A percentile compares a stretch with the other conserved stretches of the same genome.
These are phyloP conservation scores for Brachypalpus laphriformis DNA, from an alignment of 2,888 invertebrate species.

Conservation along the genomic window DNA sequence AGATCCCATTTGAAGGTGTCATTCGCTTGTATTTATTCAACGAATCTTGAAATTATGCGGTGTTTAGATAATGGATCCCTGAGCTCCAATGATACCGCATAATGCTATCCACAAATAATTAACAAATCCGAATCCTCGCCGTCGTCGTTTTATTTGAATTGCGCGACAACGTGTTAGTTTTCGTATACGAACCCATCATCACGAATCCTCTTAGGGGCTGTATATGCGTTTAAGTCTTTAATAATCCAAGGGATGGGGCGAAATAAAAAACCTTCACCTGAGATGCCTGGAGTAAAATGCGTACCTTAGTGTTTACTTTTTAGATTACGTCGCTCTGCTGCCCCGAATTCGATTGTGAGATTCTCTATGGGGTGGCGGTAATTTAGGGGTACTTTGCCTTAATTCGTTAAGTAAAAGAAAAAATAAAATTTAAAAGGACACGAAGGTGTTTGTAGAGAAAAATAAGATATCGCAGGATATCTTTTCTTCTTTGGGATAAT, in stretches of 20 bases:
- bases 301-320: slow-evolving; percentile 42
- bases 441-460: slow-evolving; percentile 6
- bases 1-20: slow-evolving; percentile 31
- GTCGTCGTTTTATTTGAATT: background rate
- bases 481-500: slow-evolving; percentile 19
- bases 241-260: background rate
- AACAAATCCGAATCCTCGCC: slow-evolving; percentile 13
- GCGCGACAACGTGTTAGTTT: slow-evolving; percentile 32
- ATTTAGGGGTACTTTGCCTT: slow-evolving; percentile 15
- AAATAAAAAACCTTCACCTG: background rate
- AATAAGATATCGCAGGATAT: slow-evolving; percentile 28
- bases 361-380: background rate
- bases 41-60: slow-evolving; percentile 40
- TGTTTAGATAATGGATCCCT: slow-evolving; percentile 31
- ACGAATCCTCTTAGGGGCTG: slow-evolving; percentile 30
- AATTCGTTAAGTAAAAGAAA: slow-evolving; percentile 7
- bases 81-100: slow-evolving; percentile 36
- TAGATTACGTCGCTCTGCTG: slow-evolving; percentile 2
- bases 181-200: slow-evolving; percentile 2
- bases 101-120: slow-evolving; percentile 51
- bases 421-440: background rate
- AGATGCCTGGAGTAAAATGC: background rate
- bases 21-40: slow-evolving; percentile 26
- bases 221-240: slow-evolving; percentile 7
- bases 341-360: slow-evolving; percentile 14